Conservation (phyloP, 2,113 vertebrate species). For the Penelope pileata region DNA sequence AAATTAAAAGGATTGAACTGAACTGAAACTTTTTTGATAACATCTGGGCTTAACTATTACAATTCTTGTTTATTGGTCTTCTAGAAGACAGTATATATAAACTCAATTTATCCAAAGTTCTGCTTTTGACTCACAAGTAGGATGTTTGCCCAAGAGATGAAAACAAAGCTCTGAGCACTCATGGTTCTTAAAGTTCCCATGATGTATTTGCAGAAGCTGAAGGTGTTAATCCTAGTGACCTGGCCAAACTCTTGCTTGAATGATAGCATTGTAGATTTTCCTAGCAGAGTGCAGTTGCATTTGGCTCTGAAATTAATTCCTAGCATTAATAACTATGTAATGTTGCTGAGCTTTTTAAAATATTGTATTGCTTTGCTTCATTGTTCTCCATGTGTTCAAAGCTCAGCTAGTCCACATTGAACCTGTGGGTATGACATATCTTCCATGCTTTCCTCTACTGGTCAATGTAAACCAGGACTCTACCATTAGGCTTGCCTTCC, state of each 20-base stretch:
- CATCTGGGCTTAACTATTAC: background rate
- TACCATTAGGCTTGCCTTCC: background rate
- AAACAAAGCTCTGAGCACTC: background rate
- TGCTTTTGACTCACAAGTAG: background rate
- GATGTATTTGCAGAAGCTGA: background rate
- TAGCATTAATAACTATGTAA: background rate
- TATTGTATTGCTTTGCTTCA: accelerated
- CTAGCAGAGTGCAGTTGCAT: background rate
- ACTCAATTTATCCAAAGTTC: background rate
- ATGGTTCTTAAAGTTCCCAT: background rate
- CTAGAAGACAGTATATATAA: background rate
- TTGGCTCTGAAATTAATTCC: background rate
- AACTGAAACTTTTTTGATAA: background rate
- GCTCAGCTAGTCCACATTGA: background rate
- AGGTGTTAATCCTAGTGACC: conserved; percentile 17
- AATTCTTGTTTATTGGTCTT: background rate
- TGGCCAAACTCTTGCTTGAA: background rate
- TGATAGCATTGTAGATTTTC: background rate
- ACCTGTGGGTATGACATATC: background rate
- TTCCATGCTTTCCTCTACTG: background rate
- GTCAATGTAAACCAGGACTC: background rate
- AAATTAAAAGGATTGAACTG: background rate
- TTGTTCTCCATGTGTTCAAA: background rate
- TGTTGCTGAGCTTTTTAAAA: background rate
- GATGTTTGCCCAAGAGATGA: background rate